These are phyloP conservation scores for Etheostoma spectabile DNA, from an alignment of 2,113 vertebrate genomes.

Conservation along the genomic window DNA sequence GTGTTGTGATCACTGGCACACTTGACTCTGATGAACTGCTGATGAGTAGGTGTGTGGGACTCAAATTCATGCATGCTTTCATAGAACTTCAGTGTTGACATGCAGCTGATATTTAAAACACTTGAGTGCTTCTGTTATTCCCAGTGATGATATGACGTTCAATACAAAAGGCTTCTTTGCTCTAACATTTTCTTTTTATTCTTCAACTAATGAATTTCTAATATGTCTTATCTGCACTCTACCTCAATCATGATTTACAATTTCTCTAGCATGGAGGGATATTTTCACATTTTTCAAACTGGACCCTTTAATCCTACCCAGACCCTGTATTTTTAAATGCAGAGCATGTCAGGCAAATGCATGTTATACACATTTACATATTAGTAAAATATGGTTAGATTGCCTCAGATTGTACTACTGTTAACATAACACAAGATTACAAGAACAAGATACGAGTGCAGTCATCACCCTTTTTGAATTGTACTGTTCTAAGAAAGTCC, in stretches of 20 bases:
- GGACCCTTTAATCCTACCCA: too few species aligned
- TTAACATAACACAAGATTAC: too few species aligned
- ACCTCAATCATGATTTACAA: not conserved
- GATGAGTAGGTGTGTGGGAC: not conserved
- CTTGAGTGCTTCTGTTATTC: not conserved
- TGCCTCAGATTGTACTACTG: too few species aligned
- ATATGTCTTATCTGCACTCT: not conserved
- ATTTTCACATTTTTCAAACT: too few species aligned
- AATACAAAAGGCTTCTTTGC: not conserved
- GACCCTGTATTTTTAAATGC: too few species aligned
- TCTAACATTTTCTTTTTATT: not conserved
- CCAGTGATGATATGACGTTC: too few species aligned
- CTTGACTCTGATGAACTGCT: slow-evolving; percentile 48
- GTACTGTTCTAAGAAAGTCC: too few species aligned
- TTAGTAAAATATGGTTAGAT: too few species aligned
- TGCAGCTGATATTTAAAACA: slow-evolving; percentile 8
- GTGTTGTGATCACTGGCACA: slow-evolving; percentile 42
- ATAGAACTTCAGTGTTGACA: slow-evolving; percentile 16
- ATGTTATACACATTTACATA: too few species aligned
- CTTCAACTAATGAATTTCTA: not conserved
- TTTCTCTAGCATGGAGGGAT: not conserved
- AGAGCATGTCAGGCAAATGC: too few species aligned
- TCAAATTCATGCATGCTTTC: slow-evolving; percentile 7
- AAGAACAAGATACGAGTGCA: too few species aligned
- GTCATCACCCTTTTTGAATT: too few species aligned